phyloP scores from a whole-genome alignment of 2,113 vertebrate genomes.

The Crotalus tigris region DNA sequence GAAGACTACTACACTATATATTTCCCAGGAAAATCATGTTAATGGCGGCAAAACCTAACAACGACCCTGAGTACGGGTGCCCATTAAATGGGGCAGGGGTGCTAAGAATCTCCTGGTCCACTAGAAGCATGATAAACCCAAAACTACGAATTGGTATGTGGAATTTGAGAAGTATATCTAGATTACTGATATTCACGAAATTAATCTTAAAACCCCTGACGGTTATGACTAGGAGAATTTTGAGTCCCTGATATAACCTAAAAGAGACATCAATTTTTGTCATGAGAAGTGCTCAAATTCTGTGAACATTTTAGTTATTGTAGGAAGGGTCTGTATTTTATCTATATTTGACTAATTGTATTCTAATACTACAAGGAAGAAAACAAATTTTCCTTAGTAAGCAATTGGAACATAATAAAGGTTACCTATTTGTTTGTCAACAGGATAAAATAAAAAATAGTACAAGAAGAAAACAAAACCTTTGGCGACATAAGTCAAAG shows the following conservation, averaged over 20 bases:
- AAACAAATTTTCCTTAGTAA: slow-evolving; percentile 47
- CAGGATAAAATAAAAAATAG: slow-evolving; percentile 74
- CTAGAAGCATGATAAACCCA: too few relatives aligned
- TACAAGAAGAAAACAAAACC: slow-evolving; percentile 64
- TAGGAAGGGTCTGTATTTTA: slow-evolving; percentile 6
- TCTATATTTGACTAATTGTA: slow-evolving; percentile 42
- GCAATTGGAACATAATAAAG: slow-evolving; percentile 63
- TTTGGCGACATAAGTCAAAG: slow-evolving; percentile 74
- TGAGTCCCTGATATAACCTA: slow-evolving; percentile 29
- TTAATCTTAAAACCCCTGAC: neutral
- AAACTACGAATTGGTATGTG: too few relatives aligned
- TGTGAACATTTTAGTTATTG: slow-evolving; percentile 19
- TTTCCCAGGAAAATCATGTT: too few relatives aligned
- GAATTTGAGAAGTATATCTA: neutral
- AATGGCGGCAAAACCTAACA: too few relatives aligned
- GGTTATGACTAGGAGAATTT: neutral
- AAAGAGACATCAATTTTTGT: slow-evolving; percentile 9
- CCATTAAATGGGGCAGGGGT: too few relatives aligned
- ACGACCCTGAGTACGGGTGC: too few relatives aligned
- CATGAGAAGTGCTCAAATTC: neutral
- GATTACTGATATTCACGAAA: neutral
- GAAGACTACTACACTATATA: too few relatives aligned
- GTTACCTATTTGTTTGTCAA: slow-evolving; percentile 87
- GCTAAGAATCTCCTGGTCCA: too few relatives aligned
- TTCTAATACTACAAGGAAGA: slow-evolving; percentile 43